phyloP scores from a whole-genome alignment of 2,888 invertebrate genomes.

The Sminthurinus aureus region DNA sequence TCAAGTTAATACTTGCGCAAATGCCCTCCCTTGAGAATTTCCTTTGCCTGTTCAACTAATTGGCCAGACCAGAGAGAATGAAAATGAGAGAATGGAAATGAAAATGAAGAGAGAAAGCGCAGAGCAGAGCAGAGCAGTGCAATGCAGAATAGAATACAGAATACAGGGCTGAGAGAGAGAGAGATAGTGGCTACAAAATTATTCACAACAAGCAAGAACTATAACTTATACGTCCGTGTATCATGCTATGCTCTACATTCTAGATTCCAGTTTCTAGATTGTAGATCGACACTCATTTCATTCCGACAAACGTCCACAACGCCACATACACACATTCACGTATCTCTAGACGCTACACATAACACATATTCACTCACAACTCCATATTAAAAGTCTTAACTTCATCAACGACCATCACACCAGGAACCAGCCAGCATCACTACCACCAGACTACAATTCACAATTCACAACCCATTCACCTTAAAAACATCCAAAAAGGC shows the following conservation, averaged over 20 bases:
- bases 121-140: no score
- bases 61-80: constrained; percentile 38
- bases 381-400: constrained; percentile 10
- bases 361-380: background rate
- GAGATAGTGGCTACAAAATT: constrained; percentile 52
- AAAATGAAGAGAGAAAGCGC: no score
- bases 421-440: background rate
- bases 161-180: no score
- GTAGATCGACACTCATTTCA: background rate
- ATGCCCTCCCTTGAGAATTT: constrained; percentile 53
- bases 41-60: constrained; percentile 53
- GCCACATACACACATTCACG: background rate
- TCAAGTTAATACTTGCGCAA: constrained; percentile 45
- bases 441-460: background rate
- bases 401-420: background rate
- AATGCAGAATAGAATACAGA: no score
- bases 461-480: background rate
- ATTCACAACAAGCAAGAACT: constrained; percentile 45
- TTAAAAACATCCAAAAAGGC: background rate
- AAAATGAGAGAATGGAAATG: no score
- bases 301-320: constrained; percentile 19
- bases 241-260: no score
- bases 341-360: background rate
- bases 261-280: no score
- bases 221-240: no score